Evolutionary conservation across 2,797 vertebrate genomes (phyloP).

Genomic region (Cirrhinus molitorella): DNA sequence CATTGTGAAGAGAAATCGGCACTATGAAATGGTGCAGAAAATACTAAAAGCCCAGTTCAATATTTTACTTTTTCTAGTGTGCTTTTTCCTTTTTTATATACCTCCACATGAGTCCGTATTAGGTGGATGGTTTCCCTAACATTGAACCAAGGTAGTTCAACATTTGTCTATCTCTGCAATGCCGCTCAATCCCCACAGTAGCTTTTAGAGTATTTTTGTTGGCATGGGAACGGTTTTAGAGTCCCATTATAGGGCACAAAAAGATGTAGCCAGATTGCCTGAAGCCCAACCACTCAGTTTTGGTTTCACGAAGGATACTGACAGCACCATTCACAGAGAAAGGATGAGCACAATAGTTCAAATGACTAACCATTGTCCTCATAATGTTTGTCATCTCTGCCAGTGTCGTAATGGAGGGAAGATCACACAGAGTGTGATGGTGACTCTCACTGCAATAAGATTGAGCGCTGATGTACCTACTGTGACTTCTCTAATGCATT

Average conservation of each 20-base stretch:
- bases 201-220: conserved; percentile 55
- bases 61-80: background rate
- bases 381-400: conserved; percentile 49
- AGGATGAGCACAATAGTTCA: conserved; percentile 44
- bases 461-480: conserved; percentile 28
- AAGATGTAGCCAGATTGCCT: conserved; percentile 50
- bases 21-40: background rate
- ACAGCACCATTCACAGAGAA: conserved; percentile 48
- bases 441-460: conserved; percentile 38
- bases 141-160: conserved; percentile 8
- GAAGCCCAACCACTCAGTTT: conserved; percentile 54
- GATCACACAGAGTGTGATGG: conserved; percentile 45
- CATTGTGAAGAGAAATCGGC: background rate
- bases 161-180: conserved; percentile 33
- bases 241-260: conserved; percentile 55
- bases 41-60: background rate
- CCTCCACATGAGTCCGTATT: background rate
- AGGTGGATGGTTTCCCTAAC: conserved; percentile 1
- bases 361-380: conserved; percentile 54
- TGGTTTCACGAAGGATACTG: conserved; percentile 48
- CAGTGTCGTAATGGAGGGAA: conserved; percentile 42
- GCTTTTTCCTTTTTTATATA: background rate
- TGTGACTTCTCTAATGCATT: conserved; percentile 36
- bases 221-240: conserved; percentile 64
- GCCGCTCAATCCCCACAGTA: conserved; percentile 38